Base-by-base conservation (phyloP, 2,113 vertebrate species). In the Urocolius indicus region DNA sequence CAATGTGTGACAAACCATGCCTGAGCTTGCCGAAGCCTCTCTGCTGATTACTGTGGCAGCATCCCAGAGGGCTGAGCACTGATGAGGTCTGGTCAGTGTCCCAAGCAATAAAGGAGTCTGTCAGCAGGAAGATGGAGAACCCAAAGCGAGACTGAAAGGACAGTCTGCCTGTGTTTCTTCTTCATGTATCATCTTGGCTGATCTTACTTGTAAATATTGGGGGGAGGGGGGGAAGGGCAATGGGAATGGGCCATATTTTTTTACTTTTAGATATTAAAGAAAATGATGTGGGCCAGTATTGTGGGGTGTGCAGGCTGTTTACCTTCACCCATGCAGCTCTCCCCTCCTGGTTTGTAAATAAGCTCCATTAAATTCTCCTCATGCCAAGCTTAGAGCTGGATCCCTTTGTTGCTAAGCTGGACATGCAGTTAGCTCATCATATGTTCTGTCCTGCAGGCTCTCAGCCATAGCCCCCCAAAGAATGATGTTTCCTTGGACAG, bases 251-350 rank as follows among this genome's bases (percentile, higher is more conserved):
- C 75, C 93, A 65, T 98, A 94, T 98, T 98, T 98, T 98, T 98
- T 97, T 97, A 97, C 94, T 96, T 94, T 95, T 96, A 97, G 94
- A 85, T 97, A 95, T 95, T 97, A 96, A 96, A 97, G 92, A 97
- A 34, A 77, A 94, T 95, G 49, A 94, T 92, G 94, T 97, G 97
- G 97, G 97, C 97, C 98, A 98, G 97, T 98, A 96, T 96, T 96
- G 95, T 97, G 95, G 91, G 95, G 75, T 96, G 96, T 98, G 84
- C 92, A 94, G 95, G 95, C 96, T 97, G 95, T 97, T 97, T 97
- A 96, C 97, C 90, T 95, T 80, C 59, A 97, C 77, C 5, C 3
- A 94, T 95, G 86, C 96, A 97, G 94, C 96, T 91, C 94, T 97
- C 72, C 21, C 89, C 55, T 94, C 89, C 61, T 91, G 92, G 77